phyloP scores from a whole-genome alignment of 2,113 vertebrate genomes.

The Macroglossus sobrinus region DNA sequence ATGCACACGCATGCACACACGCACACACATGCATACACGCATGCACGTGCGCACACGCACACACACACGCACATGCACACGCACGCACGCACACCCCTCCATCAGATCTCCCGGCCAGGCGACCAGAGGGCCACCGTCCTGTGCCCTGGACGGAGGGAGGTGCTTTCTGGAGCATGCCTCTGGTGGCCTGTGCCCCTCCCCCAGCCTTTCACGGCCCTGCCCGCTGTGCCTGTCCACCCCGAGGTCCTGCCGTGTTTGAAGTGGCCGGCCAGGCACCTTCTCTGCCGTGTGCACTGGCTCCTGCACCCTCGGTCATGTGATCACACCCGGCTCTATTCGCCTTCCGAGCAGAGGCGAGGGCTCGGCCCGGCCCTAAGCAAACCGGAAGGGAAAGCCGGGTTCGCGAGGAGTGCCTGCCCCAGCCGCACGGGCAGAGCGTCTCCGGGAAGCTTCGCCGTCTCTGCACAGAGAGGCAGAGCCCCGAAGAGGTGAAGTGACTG shows the following conservation, averaged over 20 bases:
- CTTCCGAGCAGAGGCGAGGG: background rate
- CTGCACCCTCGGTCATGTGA: background rate
- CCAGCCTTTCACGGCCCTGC: too few species aligned
- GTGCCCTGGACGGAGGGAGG: background rate
- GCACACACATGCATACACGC: background rate
- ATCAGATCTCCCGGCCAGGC: background rate
- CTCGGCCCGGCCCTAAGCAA: background rate
- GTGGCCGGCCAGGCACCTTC: background rate
- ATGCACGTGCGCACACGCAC: too few species aligned
- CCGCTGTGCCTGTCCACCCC: background rate
- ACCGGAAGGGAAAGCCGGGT: background rate
- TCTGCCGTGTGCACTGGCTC: background rate
- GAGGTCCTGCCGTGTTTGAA: background rate
- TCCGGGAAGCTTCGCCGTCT: background rate
- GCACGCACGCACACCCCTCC: fast-evolving
- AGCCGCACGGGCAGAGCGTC: background rate
- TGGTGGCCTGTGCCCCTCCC: background rate
- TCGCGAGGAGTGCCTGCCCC: background rate
- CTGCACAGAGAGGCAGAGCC: background rate
- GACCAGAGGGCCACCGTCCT: background rate
- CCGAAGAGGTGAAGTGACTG: background rate
- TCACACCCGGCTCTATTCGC: background rate
- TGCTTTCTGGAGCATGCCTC: background rate
- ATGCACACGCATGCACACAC: background rate
- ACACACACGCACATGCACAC: background rate